A percentile compares a stretch with the other conserved stretches of the same genome.
Conservation (phyloP, 1,140 invertebrate species). For the Drosophila azteca region DNA sequence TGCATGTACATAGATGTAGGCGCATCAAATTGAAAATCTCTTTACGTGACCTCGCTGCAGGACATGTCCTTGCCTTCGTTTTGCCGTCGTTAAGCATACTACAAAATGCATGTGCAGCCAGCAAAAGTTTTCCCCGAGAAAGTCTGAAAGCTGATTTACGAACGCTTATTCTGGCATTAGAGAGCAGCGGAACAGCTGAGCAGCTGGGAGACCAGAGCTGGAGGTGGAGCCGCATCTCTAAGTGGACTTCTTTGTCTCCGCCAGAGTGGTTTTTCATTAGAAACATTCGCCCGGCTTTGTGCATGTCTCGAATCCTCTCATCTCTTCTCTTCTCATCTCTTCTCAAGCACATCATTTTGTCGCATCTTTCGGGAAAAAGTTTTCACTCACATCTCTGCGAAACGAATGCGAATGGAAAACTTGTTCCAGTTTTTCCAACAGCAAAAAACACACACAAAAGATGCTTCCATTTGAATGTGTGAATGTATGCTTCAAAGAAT, state of each 20-base stretch:
- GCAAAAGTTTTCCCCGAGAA: slow-evolving; percentile 38
- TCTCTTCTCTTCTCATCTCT: slow-evolving; percentile 6
- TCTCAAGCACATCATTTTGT: slow-evolving; percentile 32
- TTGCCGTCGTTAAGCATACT: slow-evolving; percentile 60
- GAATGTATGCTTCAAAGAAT: slow-evolving; percentile 10
- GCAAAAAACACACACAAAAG: no score
- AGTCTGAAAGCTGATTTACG: slow-evolving; percentile 7
- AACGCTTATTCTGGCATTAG: slow-evolving; percentile 47
- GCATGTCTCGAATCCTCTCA: neutral
- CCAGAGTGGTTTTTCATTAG: slow-evolving; percentile 76
- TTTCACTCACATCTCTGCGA: slow-evolving; percentile 35
- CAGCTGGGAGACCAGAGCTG: slow-evolving; percentile 13
- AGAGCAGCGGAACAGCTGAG: slow-evolving; percentile 2
- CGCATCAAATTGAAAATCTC: slow-evolving; percentile 59
- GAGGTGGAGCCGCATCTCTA: slow-evolving; percentile 33
- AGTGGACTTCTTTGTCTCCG: slow-evolving; percentile 65
- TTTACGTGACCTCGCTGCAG: slow-evolving; percentile 49
- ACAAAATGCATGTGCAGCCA: slow-evolving; percentile 68
- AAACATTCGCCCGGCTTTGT: slow-evolving; percentile 46
- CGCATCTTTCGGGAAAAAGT: slow-evolving; percentile 35
- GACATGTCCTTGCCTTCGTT: slow-evolving; percentile 51
- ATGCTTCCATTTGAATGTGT: slow-evolving; percentile 18
- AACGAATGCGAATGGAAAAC: slow-evolving; percentile 66
- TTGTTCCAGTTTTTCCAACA: slow-evolving; percentile 25
- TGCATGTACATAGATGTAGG: slow-evolving; percentile 20